Percentiles rank a stretch among this genome's conserved stretches.
phyloP scores from a whole-genome alignment of 2,797 vertebrate genomes.

The Coregonus sp. region DNA sequence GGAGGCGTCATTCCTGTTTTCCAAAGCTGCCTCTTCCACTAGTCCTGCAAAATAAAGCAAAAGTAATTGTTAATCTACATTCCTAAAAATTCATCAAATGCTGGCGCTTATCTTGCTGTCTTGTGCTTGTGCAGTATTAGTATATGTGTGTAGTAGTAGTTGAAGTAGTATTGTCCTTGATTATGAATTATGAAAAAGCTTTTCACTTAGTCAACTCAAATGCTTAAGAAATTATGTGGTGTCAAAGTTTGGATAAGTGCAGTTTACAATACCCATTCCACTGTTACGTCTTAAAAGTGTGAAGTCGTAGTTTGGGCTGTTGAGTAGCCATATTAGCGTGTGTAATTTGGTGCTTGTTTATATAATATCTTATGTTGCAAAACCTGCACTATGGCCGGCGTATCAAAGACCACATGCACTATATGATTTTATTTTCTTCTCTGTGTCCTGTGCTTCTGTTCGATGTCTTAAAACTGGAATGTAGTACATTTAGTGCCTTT shows the following conservation, averaged over 20 bases:
- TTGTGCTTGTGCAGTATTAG: conserved; percentile 12
- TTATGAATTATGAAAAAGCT: conserved; percentile 67
- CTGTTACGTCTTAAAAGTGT: conserved; percentile 45
- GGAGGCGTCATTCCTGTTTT: neutral
- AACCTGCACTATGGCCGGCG: conserved; percentile 73
- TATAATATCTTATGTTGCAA: conserved; percentile 65
- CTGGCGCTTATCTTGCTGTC: conserved; percentile 38
- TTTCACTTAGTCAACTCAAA: conserved; percentile 18
- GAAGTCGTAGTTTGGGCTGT: conserved; percentile 50
- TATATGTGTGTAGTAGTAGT: conserved; percentile 30
- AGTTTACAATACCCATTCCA: conserved; percentile 17
- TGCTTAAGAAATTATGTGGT: neutral
- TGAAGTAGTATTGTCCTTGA: conserved; percentile 57
- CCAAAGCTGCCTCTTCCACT: neutral
- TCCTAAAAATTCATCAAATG: conserved; percentile 35
- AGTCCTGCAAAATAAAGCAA: conserved; percentile 1
- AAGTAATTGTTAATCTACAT: conserved; percentile 25
- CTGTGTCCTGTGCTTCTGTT: conserved; percentile 62
- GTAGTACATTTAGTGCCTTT: conserved; percentile 83
- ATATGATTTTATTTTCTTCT: conserved; percentile 58
- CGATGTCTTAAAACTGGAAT: conserved; percentile 76
- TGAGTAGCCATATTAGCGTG: conserved; percentile 52
- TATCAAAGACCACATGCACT: conserved; percentile 64
- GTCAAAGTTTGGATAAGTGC: conserved; percentile 31
- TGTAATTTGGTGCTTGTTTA: conserved; percentile 64